A percentile compares a stretch with the other conserved stretches of the same genome.
Conservation (phyloP, 1,140 invertebrate species). For the Manduca sexta region DNA sequence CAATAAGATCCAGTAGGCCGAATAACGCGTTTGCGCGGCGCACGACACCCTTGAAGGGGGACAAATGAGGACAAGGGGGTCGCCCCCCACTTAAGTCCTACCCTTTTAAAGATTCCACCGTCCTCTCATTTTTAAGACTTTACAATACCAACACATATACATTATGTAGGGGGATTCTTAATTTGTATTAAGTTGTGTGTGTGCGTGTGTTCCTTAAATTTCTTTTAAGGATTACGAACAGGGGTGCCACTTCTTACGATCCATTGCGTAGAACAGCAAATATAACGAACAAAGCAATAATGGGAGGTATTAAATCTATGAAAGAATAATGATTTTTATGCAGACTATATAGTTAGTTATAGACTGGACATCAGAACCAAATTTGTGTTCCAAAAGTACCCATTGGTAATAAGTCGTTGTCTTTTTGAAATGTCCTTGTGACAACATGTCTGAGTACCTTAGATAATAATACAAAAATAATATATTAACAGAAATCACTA, state of each 20-base stretch:
- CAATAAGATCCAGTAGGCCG: conserved; percentile 58
- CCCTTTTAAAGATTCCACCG: conserved; percentile 70
- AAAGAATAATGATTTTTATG: no score
- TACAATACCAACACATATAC: conserved; percentile 64
- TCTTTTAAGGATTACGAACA: conserved; percentile 5
- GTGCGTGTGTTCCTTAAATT: conserved; percentile 28
- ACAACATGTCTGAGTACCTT: no score
- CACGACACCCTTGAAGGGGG: conserved; percentile 33
- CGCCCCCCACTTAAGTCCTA: conserved; percentile 60
- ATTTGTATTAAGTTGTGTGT: conserved; percentile 38
- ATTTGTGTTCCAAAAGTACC: no score
- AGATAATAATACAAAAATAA: no score
- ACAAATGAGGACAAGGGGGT: conserved; percentile 22
- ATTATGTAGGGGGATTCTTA: conserved; percentile 47
- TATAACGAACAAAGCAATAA: no score
- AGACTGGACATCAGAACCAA: no score
- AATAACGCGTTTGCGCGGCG: conserved; percentile 50
- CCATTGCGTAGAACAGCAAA: no score
- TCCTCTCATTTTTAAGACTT: conserved; percentile 72
- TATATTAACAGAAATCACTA: no score
- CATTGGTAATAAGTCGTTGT: no score
- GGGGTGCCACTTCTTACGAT: not conserved
- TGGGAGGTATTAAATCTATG: no score
- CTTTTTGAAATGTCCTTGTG: no score
- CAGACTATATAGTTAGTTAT: no score